Evolutionary conservation across 2,888 invertebrate genomes (phyloP), one percentile per base, ranked within the genome.

Genomic region (Drosophila parthenogenetica): DNA sequence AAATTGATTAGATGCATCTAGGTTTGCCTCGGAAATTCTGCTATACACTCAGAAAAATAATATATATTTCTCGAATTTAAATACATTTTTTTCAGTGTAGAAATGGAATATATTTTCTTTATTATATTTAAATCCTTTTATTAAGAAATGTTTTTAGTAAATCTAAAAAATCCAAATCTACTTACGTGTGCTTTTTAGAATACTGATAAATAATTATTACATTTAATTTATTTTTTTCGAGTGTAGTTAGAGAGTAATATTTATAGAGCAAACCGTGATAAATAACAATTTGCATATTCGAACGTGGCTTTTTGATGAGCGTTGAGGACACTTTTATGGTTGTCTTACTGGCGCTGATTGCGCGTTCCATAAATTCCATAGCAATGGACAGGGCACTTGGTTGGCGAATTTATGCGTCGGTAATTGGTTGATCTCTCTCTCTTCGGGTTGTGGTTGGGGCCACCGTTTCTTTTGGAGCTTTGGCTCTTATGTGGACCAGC

Each of bases 1-100:
- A 81, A 89, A 89, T 87, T 89, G 90, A 89, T 90, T 89, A 88
- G 87, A 87, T 79, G 77, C 57, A 42, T 35, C 37, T 39, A 62
- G 25, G 51, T 14, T 17, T 32, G 16, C 19, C 40, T 43, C 7
- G 22, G 17, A 71, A 62, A 50, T 63, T 64, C 48, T 66, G 73
- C 39, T 11, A 16, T 16, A 57, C 61, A 61, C 61, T 61, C 10
- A 11, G 17, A 39, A n/a, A 61, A 55, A 54, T 53, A 29, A 29
- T 29, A 29, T 8, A 8, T 32, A 43, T 10, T 8, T n/a, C n/a
- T n/a, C n/a, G n/a, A n/a, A n/a, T n/a, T n/a, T n/a, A n/a, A n/a
- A n/a, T n/a, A n/a, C n/a, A 10, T 32, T 32, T 32, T 32, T 10
- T 32, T 32, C 5, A 19, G 19, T 19, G 19, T 19, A 19, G 19